A percentile compares a stretch with the other conserved stretches of the same genome.
These are phyloP conservation scores for Girardinus metallicus DNA, from an alignment of 2,797 vertebrate species.

Conservation along the genomic window DNA sequence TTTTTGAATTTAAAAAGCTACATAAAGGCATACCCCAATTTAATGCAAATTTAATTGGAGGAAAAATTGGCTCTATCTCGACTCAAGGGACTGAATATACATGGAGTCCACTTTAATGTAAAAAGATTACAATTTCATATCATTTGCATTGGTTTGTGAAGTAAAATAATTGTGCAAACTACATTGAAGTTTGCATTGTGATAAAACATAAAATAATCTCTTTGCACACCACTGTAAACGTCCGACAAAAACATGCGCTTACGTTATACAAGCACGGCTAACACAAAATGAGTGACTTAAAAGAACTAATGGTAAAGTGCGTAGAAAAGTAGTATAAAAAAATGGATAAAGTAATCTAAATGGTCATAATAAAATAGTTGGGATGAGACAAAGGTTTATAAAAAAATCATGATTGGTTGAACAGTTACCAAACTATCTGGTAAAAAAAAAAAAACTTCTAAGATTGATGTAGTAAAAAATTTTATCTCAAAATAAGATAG, in stretches of 20 bases:
- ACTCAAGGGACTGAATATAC: not conserved
- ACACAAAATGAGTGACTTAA: not conserved
- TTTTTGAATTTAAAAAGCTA: not conserved
- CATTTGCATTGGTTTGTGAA: not conserved
- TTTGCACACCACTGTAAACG: not conserved
- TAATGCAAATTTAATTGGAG: not conserved
- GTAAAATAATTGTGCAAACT: not conserved
- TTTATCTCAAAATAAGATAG: not conserved
- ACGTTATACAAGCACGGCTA: not conserved
- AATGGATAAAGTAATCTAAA: not conserved
- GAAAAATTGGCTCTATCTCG: not conserved
- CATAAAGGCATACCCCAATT: not conserved
- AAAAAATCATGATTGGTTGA: not conserved
- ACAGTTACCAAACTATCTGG: not conserved
- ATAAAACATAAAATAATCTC: not conserved
- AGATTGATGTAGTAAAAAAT: not conserved
- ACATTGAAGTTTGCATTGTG: not conserved
- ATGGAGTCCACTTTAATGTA: not conserved
- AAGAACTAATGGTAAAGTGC: not conserved
- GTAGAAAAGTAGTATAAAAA: not conserved
- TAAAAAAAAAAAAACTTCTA: not conserved
- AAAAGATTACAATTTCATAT: not conserved
- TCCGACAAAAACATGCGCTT: not conserved
- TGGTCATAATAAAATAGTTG: not conserved
- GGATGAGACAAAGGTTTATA: not conserved